These are phyloP conservation scores for Acridotheres tristis DNA, from an alignment of 2,797 vertebrate genomes.

Conservation along the genomic window DNA sequence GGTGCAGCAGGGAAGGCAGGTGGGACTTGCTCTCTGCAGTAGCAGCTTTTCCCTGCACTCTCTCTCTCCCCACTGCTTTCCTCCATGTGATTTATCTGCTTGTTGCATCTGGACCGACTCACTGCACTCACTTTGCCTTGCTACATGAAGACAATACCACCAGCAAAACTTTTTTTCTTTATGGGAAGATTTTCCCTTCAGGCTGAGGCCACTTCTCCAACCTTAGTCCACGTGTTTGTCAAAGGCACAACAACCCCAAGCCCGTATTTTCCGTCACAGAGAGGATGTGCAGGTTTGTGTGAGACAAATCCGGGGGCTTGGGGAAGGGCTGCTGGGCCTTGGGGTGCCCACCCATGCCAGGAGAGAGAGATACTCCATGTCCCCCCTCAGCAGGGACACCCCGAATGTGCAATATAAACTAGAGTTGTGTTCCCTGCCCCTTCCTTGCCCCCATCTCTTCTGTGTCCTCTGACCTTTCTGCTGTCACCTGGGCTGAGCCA, in stretches of 20 bases:
- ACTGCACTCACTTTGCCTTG: neutral
- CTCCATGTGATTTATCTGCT: neutral
- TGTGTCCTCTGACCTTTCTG: neutral
- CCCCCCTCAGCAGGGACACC: neutral
- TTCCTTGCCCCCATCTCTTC: neutral
- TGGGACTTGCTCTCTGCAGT: neutral
- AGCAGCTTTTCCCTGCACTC: neutral
- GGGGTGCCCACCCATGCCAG: neutral
- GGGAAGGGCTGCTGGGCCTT: neutral
- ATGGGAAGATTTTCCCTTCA: neutral
- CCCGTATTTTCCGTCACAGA: neutral
- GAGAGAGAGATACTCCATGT: neutral
- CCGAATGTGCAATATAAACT: neutral
- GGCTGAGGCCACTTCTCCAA: neutral
- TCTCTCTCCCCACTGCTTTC: fast-evolving
- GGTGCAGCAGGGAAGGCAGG: neutral
- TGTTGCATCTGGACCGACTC: neutral
- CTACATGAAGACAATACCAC: neutral
- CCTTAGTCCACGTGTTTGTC: neutral
- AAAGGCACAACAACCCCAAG: neutral
- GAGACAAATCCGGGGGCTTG: neutral
- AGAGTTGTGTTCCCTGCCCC: neutral
- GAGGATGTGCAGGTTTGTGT: neutral
- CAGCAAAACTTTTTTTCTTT: neutral
- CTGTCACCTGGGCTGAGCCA: neutral